Conservation (phyloP, 2,113 vertebrate genomes). For the Chelonoidis abingdonii region DNA sequence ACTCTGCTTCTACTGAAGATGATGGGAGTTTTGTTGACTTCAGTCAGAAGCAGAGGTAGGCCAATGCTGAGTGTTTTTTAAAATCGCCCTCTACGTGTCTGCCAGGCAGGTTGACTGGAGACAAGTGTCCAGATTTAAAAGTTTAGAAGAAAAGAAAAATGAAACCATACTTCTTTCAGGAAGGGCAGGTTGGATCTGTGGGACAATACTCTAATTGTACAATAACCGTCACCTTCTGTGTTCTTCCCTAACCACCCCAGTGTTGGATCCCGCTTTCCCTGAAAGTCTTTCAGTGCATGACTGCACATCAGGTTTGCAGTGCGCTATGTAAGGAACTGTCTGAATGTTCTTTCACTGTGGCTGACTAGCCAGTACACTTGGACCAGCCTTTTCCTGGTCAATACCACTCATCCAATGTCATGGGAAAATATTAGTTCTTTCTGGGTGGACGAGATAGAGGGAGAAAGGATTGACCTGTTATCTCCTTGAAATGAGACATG, state of each 20-base stretch:
- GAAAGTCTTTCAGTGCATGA: neutral
- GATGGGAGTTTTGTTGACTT: neutral
- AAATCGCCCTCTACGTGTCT: neutral
- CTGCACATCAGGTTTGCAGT: no score
- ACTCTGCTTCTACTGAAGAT: neutral
- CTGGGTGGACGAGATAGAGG: neutral
- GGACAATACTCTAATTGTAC: neutral
- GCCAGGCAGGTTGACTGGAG: neutral
- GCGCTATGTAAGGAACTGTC: no score
- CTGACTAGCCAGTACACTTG: neutral
- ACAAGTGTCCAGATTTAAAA: neutral
- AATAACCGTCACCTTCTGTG: neutral
- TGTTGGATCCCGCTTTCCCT: neutral
- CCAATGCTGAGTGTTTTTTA: neutral
- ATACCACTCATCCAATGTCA: neutral
- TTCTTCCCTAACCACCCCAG: neutral
- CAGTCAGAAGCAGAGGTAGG: neutral
- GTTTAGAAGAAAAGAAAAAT: neutral
- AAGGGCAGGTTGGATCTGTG: neutral
- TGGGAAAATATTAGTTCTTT: neutral
- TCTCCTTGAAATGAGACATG: neutral
- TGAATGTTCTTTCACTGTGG: neutral
- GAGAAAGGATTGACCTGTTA: neutral
- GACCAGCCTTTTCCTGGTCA: neutral
- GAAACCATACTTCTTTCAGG: neutral